Evolutionary conservation across 2,797 vertebrate species (phyloP), one percentile per base, ranked within the genome.

Genomic region (Pseudomugil tenellus): DNA sequence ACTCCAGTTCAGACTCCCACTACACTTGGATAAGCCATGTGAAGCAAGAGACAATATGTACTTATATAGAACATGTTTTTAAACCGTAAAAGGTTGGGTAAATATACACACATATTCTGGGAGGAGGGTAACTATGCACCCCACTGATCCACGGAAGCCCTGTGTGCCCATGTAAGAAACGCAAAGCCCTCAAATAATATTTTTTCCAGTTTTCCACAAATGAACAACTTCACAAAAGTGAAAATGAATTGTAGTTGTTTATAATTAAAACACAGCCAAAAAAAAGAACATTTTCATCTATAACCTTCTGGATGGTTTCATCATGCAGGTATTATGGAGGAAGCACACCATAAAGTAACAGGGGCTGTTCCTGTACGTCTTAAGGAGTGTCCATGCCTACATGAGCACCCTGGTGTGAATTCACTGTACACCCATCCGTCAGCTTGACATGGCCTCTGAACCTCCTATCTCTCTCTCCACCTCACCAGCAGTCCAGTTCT

Each of bases 391-490:
- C 74, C 63, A 34, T 73, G 67, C 60, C 57, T 39, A 64, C 67
- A 67, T 48, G 37, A 58, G 73, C 66, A 74, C 74, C 86, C 76
- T 72, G 64, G 49, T 71, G 87, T 72, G 74, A 75, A 79, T 77
- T 58, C 67, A 53, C 66, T 78, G 67, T 70, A 87, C 83, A 79
- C 72, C 73, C 85, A 92, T 92, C 74, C 66, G 67, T 92, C 90
- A 91, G 77, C 60, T 73, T 88, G 89, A 90, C 87, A 77, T 65
- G 84, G 69, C 90, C 81, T 81, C 70, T 77, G 76, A 85, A 78
- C 77, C 74, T 65, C 64, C 58, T n/a, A n/a, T n/a, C n/a, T 49
- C 72, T 77, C 69, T 57, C 57, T 80, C 68, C 62, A 34, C 68
- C 62, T 77, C 77, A 70, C 55, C 43, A 9, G 25, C 64, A 70